Evolutionary conservation across 1,140 invertebrate species (phyloP), one percentile per base, ranked within the genome.

Genomic region (Drosophila gunungcola): DNA sequence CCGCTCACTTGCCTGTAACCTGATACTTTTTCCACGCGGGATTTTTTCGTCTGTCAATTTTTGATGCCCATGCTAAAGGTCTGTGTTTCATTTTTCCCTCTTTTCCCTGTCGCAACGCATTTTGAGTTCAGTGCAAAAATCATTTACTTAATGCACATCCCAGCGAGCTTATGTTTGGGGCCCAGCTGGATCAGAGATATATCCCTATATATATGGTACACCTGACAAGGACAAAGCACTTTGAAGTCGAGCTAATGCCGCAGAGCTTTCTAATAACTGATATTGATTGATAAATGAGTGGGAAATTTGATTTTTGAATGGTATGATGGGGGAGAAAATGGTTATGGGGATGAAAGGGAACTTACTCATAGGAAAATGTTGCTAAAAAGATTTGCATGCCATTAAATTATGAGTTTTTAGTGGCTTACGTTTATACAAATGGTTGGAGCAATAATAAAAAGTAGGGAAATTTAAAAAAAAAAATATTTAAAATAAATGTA

Each of bases 221-320:
- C 61, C 61, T 72, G 53, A 82, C 74, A 88, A 57, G 73, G 82
- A 85, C 74, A 42, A 82, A 88, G 82, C 77, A 73, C 82, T 88
- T 82, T 88, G 74, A 82, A 88, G 82, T 86, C 62, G 48, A 61
- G 63, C 54, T 73, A 67, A 78, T 73, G 62, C 55, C 46, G 56
- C 36, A 68, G 74, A 63, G 73, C 43, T 58, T 57, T 32, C 63
- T 70, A 65, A 74, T 80, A 85, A 88, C 48, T 60, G 82, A 88
- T 88, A 85, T 88, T 85, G 82, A 88, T 86, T 86, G 82, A 82
- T 82, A 88, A 88, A 88, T 88, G 65, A 78, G 78, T 61, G 51
- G 46, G 49, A 64, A 73, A 64, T 56, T 65, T 75, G 72, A 75
- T 75, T 75, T 65, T 43, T 48, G 51, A 70, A 51, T n/a, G 16